A percentile compares a stretch with the other conserved stretches of the same genome.
These are phyloP conservation scores for Hypsopygia costalis DNA, from an alignment of 2,888 invertebrate species.

Conservation along the genomic window DNA sequence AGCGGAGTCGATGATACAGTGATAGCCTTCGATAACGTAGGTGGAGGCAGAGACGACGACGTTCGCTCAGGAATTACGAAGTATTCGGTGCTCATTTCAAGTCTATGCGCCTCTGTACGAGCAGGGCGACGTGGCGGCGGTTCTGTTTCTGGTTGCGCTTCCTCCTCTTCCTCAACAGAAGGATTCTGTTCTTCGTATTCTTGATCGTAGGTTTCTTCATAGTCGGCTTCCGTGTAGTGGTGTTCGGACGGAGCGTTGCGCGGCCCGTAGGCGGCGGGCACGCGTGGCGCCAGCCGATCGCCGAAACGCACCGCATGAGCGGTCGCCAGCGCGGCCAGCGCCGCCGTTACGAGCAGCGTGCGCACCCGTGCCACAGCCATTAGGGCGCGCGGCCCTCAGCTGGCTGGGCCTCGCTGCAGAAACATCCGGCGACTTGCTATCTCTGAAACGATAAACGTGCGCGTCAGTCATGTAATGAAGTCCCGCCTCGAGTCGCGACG, in stretches of 20 bases:
- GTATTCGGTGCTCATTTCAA: constrained; percentile 92
- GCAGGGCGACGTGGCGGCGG: constrained; percentile 55
- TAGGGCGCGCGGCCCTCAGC: constrained; percentile 64
- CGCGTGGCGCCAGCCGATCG: constrained; percentile 65
- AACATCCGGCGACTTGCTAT: constrained; percentile 48
- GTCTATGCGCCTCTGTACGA: constrained; percentile 74
- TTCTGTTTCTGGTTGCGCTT: constrained; percentile 37
- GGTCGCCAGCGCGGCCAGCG: constrained; percentile 47
- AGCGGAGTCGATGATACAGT: constrained; percentile 37
- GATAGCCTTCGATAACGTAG: constrained; percentile 51
- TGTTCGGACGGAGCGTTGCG: constrained; percentile 48
- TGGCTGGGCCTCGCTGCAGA: constrained; percentile 46
- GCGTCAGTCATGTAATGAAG: constrained; percentile 38
- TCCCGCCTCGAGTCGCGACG: constrained; percentile 36
- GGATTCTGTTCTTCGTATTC: constrained; percentile 51
- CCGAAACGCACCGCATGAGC: constrained; percentile 58
- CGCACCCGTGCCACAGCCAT: constrained; percentile 57
- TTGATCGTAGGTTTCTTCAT: constrained; percentile 55
- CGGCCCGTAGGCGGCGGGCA: constrained; percentile 60
- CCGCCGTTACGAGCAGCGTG: constrained; percentile 55
- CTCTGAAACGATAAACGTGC: constrained; percentile 52
- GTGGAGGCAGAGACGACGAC: constrained; percentile 44
- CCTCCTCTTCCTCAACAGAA: constrained; percentile 32
- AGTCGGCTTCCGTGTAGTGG: constrained; percentile 46
- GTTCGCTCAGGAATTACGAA: constrained; percentile 85